These are phyloP conservation scores for Cervus canadensis DNA, from an alignment of 2,113 vertebrate species.

Conservation along the genomic window DNA sequence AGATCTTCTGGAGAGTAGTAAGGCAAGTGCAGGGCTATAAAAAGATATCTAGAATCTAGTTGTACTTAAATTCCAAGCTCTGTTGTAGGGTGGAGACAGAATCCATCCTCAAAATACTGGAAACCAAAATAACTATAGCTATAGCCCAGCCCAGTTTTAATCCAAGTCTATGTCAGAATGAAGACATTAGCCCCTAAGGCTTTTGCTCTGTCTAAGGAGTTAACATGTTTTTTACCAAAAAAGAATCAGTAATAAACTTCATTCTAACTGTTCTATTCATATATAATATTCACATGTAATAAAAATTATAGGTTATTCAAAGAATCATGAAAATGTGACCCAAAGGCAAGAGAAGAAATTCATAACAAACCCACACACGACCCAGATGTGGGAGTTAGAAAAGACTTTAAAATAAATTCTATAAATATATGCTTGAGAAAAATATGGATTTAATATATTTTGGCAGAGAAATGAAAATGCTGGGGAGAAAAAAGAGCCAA, in stretches of 20 bases:
- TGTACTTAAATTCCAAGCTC: neutral
- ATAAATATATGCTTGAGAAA: neutral
- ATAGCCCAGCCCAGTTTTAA: neutral
- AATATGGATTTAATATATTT: neutral
- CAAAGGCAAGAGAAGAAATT: neutral
- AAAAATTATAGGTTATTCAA: neutral
- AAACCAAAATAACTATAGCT: constrained; percentile 9
- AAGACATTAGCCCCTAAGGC: neutral
- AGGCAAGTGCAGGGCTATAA: neutral
- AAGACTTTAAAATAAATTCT: neutral
- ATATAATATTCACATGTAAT: neutral
- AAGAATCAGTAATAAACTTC: neutral
- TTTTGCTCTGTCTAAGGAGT: neutral
- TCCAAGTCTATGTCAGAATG: neutral
- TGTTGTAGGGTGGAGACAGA: neutral
- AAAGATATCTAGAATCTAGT: neutral
- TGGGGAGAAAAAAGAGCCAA: neutral
- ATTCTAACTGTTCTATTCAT: neutral
- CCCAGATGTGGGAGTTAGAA: neutral
- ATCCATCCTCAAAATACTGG: neutral
- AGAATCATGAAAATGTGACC: neutral
- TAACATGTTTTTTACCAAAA: neutral
- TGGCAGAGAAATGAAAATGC: neutral
- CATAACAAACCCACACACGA: neutral
- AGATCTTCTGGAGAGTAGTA: neutral